Percentiles rank a stretch among this genome's conserved stretches.
Conservation (phyloP, 2,113 vertebrate species). For the Cromileptes altivelis region DNA sequence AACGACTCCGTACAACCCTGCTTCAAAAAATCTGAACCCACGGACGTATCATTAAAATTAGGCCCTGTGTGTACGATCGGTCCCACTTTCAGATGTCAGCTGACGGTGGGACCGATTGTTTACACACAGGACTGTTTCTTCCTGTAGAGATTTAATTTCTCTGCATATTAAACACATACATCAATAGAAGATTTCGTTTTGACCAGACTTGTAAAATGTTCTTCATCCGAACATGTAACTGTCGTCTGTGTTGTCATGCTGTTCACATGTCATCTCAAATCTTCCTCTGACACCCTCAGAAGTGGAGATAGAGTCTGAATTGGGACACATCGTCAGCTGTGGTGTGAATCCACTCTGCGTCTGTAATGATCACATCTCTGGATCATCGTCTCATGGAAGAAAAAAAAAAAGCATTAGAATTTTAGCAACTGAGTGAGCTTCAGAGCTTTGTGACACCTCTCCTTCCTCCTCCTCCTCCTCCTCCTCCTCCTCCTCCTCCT, state of each 20-base stretch:
- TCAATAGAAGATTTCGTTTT: background rate
- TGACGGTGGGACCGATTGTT: too few relatives aligned
- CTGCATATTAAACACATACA: background rate
- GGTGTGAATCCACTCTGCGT: constrained; percentile 10
- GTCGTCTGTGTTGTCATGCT: background rate
- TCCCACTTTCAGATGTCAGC: too few relatives aligned
- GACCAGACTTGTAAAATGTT: background rate
- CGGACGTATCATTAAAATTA: too few relatives aligned
- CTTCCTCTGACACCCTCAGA: background rate
- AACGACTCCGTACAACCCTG: too few relatives aligned
- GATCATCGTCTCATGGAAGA: accelerated
- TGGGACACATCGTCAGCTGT: background rate
- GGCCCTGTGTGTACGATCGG: too few relatives aligned
- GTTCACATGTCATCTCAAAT: background rate
- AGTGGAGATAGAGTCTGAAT: background rate
- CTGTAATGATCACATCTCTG: constrained; percentile 29
- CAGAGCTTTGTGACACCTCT: constrained; percentile 40
- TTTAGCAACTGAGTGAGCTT: constrained; percentile 13
- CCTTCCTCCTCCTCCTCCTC: background rate
- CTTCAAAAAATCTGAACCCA: too few relatives aligned
- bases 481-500: constrained; percentile 1
- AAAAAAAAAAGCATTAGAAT: background rate
- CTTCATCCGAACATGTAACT: background rate
- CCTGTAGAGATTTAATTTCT: background rate
- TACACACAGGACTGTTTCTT: background rate